Evolutionary conservation across 2,888 invertebrate genomes (phyloP).

Genomic region (Zaprionus obscuricornis): DNA sequence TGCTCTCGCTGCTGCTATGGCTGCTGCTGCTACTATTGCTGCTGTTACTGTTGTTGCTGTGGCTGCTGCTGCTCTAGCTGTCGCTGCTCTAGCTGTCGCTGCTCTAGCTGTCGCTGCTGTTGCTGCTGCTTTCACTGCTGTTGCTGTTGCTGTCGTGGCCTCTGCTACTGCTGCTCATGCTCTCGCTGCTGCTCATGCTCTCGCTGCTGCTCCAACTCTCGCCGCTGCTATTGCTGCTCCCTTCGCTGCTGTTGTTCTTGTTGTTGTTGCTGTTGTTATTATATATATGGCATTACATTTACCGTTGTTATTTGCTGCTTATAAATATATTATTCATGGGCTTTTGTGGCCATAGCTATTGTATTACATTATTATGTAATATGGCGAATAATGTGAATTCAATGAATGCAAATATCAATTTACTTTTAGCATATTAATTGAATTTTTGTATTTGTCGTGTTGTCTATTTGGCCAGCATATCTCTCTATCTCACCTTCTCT

Average conservation of each 20-base stretch:
- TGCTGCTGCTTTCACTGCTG: too few relatives aligned
- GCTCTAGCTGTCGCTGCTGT: too few relatives aligned
- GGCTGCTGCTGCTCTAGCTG: too few relatives aligned
- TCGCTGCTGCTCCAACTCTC: too few relatives aligned
- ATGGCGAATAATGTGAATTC: conserved; percentile 54
- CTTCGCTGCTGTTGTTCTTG: conserved; percentile 10
- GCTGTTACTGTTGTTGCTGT: too few relatives aligned
- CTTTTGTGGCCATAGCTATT: conserved; percentile 41
- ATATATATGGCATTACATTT: conserved; percentile 9
- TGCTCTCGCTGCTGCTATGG: too few relatives aligned
- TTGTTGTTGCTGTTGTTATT: background rate
- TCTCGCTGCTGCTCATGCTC: too few relatives aligned
- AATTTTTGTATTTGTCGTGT: conserved; percentile 67
- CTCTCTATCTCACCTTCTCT: background rate
- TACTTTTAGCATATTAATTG: conserved; percentile 77
- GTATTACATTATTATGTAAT: conserved; percentile 48
- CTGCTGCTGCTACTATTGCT: too few relatives aligned
- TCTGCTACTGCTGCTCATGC: too few relatives aligned
- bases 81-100: too few relatives aligned
- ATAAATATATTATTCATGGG: conserved; percentile 43
- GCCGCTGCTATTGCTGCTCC: too few relatives aligned
- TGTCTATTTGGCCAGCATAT: conserved; percentile 57
- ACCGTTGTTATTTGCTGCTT: conserved; percentile 34
- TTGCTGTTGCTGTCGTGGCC: too few relatives aligned
- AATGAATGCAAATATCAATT: conserved; percentile 70